Base-by-base conservation (phyloP, 2,797 vertebrate species). In the Anomalospiza imberbis region DNA sequence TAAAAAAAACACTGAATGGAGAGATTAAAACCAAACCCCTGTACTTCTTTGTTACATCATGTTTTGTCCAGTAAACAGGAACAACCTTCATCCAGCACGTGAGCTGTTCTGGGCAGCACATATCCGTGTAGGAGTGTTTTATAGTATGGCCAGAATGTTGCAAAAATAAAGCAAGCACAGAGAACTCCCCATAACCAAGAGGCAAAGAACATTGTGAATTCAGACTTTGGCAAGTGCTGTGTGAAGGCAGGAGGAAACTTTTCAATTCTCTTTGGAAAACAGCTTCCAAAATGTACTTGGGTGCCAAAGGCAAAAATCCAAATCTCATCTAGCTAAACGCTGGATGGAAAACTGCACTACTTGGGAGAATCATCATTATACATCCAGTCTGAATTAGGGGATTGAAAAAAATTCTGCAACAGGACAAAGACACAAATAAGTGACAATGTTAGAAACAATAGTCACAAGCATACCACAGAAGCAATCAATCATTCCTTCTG, bases 11-110 rank as follows among this genome's bases (percentile, higher is more conserved):
- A 57, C 0, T 18, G 61, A 83, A 47, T 4, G 0, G 36, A 76
- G 51, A 58, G 29, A 68, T 57, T 54, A 74, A 65, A 89, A n/a
- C 1, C 65, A 74, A 88, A 53, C 0, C 22, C 12, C 45, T 73
- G 67, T 16, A 15, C 24, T 44, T 70, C 31, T 67, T 71, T 2
- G 0, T 51, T 50, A 17, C 13, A n/a, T 17, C 34, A 10, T 2
- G 7, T 80, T 74, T 76, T 76, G 67, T 31, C 34, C 85, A 58
- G 47, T 44, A 85, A 71, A 86, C 42, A 19, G 18, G 2, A 75
- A 54, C 44, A 84, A 45, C 9, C 7, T 19, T 25, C 13, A 62
- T 1, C 17, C 19, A 54, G 38, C 17, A 28, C 0, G 0, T 36
- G 12, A 51, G 53, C 58, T 26, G 16, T 24, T 42, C 34, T 6